Base-by-base conservation (phyloP, 2,797 vertebrate species). In the Smutsia temminckii region DNA sequence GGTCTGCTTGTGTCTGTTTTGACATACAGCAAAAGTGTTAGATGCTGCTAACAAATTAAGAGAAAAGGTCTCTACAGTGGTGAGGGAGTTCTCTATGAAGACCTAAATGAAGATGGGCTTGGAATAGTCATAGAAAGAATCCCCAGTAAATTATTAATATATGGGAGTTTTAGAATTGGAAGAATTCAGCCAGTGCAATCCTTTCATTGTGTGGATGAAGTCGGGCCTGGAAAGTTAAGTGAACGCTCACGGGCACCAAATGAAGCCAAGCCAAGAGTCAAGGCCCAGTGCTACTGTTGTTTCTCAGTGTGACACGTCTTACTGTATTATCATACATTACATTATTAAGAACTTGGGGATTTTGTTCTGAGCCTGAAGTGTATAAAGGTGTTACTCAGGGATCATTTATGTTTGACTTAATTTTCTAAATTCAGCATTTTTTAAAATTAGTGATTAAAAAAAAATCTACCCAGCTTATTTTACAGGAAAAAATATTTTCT, bases 401-500 rank as follows among this genome's bases (percentile, higher is more conserved):
- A 57, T 20, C 25, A 0, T 40, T 80, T 59, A 37, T 20, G 27
- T 55, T 51, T 51, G 75, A 74, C 9, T 18, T 29, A 75, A 55
- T 77, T 55, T 69, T 68, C 23, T 93, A 63, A 86, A 88, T 53
- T 91, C 42, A 63, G 32, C 51, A 72, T 85, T 85, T 89, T 78
- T 61, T 86, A 46, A 69, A 89, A 21, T 34, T 63, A 91, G 25
- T 63, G n/a, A 3, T n/a, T 32, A 5, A 34, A 40, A 69, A 32
- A 68, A 34, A 64, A 74, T 14, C 49, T 46, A 77, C 63, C 85
- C 80, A 89, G 68, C 27, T 55, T 83, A 64, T n/a, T 96, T 93
- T 86, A 10, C n/a, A 64, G 49, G 21, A 77, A 92, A 77, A 61
- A 72, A 74, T 77, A 42, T 42, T 92, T 95, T 90, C 79, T 78